Evolutionary conservation across 2,888 invertebrate species (phyloP).

Genomic region (Zeuzera pyrina): DNA sequence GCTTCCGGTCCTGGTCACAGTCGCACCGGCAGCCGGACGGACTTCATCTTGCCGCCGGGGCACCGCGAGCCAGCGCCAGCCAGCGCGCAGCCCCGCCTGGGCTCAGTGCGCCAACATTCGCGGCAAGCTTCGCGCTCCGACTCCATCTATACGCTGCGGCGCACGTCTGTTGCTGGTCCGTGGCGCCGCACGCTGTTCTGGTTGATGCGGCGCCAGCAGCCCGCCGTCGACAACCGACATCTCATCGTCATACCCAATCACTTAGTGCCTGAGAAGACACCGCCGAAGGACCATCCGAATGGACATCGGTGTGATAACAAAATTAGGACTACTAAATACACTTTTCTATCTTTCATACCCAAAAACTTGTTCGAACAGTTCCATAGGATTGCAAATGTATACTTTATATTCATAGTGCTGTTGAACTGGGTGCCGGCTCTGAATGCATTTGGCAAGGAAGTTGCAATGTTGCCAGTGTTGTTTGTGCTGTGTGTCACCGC

Average conservation of each 20-base stretch:
- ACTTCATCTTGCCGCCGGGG: conserved; percentile 90
- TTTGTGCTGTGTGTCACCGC: conserved; percentile 96
- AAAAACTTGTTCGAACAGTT: conserved; percentile 98
- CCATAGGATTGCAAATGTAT: conserved; percentile 97
- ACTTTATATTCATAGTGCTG: conserved; percentile 96
- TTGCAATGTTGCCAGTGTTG: conserved; percentile 94
- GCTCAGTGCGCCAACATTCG: conserved; percentile 76
- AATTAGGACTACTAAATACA: conserved; percentile 96
- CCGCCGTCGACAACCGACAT: conserved; percentile 78
- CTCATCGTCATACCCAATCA: conserved; percentile 89
- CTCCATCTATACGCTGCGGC: conserved; percentile 89
- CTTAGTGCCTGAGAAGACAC: conserved; percentile 85
- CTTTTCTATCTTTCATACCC: conserved; percentile 92
- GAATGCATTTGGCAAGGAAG: conserved; percentile 95
- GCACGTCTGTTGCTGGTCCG: conserved; percentile 79
- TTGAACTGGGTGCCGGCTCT: conserved; percentile 97
- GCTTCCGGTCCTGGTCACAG: conserved; percentile 78
- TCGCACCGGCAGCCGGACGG: conserved; percentile 88
- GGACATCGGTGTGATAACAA: conserved; percentile 86
- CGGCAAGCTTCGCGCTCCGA: conserved; percentile 92
- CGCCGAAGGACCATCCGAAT: conserved; percentile 87
- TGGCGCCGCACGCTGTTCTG: conserved; percentile 79
- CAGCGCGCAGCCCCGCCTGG: conserved; percentile 60
- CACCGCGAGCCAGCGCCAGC: conserved; percentile 78
- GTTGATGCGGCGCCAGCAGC: conserved; percentile 74